Evolutionary conservation across 2,113 vertebrate species (phyloP).

Genomic region (Lampris incognitus): DNA sequence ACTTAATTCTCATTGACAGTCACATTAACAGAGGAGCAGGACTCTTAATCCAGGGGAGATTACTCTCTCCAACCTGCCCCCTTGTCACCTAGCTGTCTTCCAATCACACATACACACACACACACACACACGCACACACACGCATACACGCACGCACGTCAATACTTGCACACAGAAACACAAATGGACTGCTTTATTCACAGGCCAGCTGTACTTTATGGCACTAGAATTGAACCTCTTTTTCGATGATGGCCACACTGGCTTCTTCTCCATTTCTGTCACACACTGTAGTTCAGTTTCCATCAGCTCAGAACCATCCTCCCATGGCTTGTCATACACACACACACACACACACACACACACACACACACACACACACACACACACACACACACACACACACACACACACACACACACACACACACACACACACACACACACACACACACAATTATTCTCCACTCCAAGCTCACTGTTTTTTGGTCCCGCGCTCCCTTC

Average conservation of each 20-base stretch:
- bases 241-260: conserved; percentile 36
- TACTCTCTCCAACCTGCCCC: conserved; percentile 72
- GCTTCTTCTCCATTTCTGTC: conserved; percentile 56
- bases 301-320: conserved; percentile 2
- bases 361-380: conserved; percentile 14
- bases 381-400: conserved; percentile 5
- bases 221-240: conserved; percentile 24
- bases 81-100: conserved; percentile 38
- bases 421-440: conserved; percentile 1
- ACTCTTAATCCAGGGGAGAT: conserved; percentile 80
- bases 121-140: conserved; percentile 24
- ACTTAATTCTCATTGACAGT: conserved; percentile 84
- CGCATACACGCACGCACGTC: neutral
- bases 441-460: conserved; percentile 47
- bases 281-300: conserved; percentile 32
- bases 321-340: neutral
- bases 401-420: conserved; percentile 21
- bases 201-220: neutral
- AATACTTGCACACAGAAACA: neutral
- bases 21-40: conserved; percentile 81
- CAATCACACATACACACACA: conserved; percentile 15
- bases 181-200: neutral
- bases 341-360: conserved; percentile 39
- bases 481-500: neutral
- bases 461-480: conserved; percentile 20